Evolutionary conservation across 2,113 vertebrate genomes (phyloP).

Genomic region (Columbina picui): DNA sequence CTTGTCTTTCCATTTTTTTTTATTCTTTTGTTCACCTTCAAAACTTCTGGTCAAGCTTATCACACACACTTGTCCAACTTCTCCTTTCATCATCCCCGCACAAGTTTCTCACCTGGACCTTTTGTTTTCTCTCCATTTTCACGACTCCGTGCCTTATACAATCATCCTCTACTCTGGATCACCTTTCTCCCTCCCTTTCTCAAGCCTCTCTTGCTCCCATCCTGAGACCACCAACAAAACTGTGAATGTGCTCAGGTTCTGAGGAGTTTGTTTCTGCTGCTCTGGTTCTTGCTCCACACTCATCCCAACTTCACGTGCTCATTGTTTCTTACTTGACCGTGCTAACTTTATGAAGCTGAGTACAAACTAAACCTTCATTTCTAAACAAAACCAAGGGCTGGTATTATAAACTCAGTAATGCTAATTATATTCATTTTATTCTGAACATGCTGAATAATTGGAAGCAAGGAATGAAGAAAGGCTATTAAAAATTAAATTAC

Average conservation of each 20-base stretch:
- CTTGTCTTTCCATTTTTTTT: neutral
- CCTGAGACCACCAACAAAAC: neutral
- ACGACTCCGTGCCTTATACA: neutral
- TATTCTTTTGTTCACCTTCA: neutral
- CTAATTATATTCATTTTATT: neutral
- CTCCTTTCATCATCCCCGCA: neutral
- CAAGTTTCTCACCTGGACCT: no score
- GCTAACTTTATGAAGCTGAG: neutral
- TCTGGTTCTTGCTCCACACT: neutral
- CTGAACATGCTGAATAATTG: neutral
- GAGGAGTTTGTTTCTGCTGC: neutral
- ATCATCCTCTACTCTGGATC: neutral
- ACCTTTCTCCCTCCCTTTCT: neutral
- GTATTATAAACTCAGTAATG: neutral
- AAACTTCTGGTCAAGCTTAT: neutral
- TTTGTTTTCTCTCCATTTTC: neutral
- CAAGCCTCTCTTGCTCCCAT: neutral
- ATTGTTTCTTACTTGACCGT: neutral
- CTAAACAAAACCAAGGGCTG: neutral
- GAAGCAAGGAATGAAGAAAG: neutral
- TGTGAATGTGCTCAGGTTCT: neutral
- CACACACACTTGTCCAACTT: rapidly evolving
- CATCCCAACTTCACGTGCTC: neutral
- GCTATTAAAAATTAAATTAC: neutral
- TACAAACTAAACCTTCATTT: neutral